These are phyloP conservation scores for Neodiprion lecontei DNA, from an alignment of 1,140 invertebrate species.

Conservation along the genomic window DNA sequence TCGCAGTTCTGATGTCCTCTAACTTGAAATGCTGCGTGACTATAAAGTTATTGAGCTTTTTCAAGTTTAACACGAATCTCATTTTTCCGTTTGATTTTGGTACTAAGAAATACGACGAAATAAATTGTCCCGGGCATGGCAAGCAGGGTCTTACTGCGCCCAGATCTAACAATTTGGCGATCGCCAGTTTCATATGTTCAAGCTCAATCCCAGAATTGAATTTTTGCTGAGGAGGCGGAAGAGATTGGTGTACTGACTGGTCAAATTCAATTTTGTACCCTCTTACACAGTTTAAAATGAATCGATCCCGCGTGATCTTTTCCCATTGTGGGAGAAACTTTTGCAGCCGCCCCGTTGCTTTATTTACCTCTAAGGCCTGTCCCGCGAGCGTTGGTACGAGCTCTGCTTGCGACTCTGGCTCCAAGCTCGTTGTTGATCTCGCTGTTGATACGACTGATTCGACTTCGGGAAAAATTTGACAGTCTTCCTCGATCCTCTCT, in stretches of 20 bases:
- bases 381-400: not conserved
- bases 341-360: too few species aligned
- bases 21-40: slow-evolving; percentile 17
- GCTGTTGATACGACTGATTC: not conserved
- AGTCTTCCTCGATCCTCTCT: not conserved
- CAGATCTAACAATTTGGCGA: too few species aligned
- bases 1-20: slow-evolving; percentile 18
- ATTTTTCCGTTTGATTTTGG: slow-evolving; percentile 13
- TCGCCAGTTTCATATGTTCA: too few species aligned
- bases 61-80: slow-evolving; percentile 7
- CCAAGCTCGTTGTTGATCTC: not conserved
- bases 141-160: too few species aligned
- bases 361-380: slow-evolving; percentile 16
- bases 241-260: not conserved
- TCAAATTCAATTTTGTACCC: slow-evolving; percentile 6
- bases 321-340: too few species aligned
- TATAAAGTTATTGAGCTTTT: not conserved
- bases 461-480: slow-evolving; percentile 7
- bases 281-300: too few species aligned
- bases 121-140: not conserved
- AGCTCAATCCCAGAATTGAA: too few species aligned
- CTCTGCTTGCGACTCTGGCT: not conserved
- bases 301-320: too few species aligned
- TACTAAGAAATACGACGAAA: slow-evolving; percentile 19
- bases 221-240: not conserved